These are phyloP conservation scores for Solea solea DNA, from an alignment of 2,113 vertebrate genomes.

Conservation along the genomic window DNA sequence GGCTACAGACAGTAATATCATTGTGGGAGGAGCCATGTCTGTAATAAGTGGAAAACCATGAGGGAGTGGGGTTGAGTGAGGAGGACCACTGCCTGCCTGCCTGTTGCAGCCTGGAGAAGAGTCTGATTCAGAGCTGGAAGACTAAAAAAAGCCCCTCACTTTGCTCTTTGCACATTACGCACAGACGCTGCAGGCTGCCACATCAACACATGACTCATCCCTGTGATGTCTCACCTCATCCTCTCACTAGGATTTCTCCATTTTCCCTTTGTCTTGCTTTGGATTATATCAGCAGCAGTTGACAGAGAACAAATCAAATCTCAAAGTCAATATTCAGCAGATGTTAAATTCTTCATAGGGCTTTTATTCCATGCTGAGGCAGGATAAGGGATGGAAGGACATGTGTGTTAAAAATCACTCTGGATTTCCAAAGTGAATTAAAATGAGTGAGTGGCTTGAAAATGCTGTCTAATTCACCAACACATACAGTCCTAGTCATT, in stretches of 20 bases:
- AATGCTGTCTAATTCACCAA: too few species aligned
- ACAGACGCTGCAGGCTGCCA: constrained; percentile 71
- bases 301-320: not conserved
- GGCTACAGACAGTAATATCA: constrained; percentile 7
- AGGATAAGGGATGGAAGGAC: too few species aligned
- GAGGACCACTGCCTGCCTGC: not conserved
- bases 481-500: too few species aligned
- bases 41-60: constrained; percentile 47
- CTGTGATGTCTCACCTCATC: constrained; percentile 49
- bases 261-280: not conserved
- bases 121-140: constrained; percentile 64
- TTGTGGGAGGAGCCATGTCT: not conserved
- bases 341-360: constrained; percentile 10
- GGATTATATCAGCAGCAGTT: not conserved
- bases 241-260: constrained; percentile 2
- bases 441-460: too few species aligned
- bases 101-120: constrained; percentile 13
- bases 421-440: too few species aligned
- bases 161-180: constrained; percentile 59
- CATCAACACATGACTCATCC: constrained; percentile 78
- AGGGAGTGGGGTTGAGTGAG: constrained; percentile 2
- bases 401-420: too few species aligned
- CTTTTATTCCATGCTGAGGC: not conserved
- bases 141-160: constrained; percentile 57
- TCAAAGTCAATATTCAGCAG: constrained; percentile 12